Evolutionary conservation across 2,113 vertebrate species (phyloP).

Genomic region (Cyphomyrus discorhynchus): DNA sequence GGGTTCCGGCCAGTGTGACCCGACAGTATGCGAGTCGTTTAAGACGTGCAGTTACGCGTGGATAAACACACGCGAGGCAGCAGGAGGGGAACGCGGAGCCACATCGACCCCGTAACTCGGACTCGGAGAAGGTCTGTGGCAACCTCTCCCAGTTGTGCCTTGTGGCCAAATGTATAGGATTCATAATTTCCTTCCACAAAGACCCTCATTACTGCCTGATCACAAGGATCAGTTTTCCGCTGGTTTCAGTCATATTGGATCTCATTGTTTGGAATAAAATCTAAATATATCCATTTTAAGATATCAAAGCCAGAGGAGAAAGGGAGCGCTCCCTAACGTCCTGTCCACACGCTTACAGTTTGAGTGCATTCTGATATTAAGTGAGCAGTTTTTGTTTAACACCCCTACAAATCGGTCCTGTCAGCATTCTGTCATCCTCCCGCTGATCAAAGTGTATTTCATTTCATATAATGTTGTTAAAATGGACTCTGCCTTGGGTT

Average conservation of each 20-base stretch:
- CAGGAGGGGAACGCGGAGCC: neutral
- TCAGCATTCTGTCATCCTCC: neutral
- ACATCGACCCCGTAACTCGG: neutral
- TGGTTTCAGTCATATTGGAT: neutral
- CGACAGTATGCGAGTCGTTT: neutral
- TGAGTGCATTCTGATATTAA: conserved; percentile 30
- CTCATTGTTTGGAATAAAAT: neutral
- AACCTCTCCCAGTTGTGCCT: neutral
- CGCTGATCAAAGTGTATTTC: neutral
- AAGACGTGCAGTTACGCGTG: neutral
- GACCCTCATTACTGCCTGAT: neutral
- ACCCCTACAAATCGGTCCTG: neutral
- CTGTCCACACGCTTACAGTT: neutral
- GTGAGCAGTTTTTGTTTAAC: conserved; percentile 1
- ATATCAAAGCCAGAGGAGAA: neutral
- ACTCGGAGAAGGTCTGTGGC: neutral
- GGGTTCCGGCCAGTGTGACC: too few species aligned
- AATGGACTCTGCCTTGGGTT: neutral
- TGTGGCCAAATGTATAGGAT: neutral
- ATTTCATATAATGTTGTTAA: neutral
- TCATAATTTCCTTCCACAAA: neutral
- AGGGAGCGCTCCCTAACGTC: neutral
- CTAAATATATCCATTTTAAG: neutral
- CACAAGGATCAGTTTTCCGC: neutral
- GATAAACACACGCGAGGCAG: neutral